These are phyloP conservation scores for Sphaerophoria rueppellii DNA, from an alignment of 2,888 invertebrate species.

Conservation along the genomic window DNA sequence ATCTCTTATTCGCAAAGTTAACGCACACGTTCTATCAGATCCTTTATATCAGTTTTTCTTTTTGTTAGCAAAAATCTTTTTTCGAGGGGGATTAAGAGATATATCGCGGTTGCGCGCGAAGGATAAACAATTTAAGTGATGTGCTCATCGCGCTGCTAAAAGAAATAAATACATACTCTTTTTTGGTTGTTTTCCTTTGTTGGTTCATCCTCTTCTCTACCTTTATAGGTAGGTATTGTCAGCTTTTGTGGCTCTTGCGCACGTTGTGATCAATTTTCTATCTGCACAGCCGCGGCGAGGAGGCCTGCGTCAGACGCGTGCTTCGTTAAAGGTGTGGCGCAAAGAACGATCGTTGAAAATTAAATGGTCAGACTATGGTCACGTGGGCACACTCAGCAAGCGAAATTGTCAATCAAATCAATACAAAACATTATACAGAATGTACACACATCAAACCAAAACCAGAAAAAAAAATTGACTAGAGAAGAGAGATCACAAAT, in stretches of 20 bases:
- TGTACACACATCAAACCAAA: constrained; percentile 6
- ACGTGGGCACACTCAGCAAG: constrained; percentile 72
- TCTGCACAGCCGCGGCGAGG: constrained; percentile 1
- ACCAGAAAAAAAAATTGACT: constrained; percentile 3
- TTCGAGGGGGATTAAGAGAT: constrained; percentile 47
- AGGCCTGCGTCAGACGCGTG: constrained; percentile 72
- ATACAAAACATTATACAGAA: constrained; percentile 52
- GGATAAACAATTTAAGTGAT: constrained; percentile 65
- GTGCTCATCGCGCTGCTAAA: constrained; percentile 63
- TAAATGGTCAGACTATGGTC: constrained; percentile 73
- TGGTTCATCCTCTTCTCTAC: constrained; percentile 34
- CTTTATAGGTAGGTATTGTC: constrained; percentile 1
- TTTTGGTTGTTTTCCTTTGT: constrained; percentile 16
- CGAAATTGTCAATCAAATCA: constrained; percentile 73
- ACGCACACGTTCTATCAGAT: constrained; percentile 55
- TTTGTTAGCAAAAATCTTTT: constrained; percentile 2
- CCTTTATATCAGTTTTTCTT: constrained; percentile 43
- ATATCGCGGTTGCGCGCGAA: constrained; percentile 64
- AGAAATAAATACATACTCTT: constrained; percentile 29
- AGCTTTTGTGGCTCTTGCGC: constrained; percentile 42
- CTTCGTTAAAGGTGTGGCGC: constrained; percentile 68
- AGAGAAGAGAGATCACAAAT: background rate
- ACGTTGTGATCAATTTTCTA: constrained; percentile 68
- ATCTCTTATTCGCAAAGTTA: constrained; percentile 49
- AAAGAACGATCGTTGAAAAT: constrained; percentile 71